These are phyloP conservation scores for Luscinia megarhynchos DNA, from an alignment of 2,797 vertebrate genomes.

Conservation along the genomic window DNA sequence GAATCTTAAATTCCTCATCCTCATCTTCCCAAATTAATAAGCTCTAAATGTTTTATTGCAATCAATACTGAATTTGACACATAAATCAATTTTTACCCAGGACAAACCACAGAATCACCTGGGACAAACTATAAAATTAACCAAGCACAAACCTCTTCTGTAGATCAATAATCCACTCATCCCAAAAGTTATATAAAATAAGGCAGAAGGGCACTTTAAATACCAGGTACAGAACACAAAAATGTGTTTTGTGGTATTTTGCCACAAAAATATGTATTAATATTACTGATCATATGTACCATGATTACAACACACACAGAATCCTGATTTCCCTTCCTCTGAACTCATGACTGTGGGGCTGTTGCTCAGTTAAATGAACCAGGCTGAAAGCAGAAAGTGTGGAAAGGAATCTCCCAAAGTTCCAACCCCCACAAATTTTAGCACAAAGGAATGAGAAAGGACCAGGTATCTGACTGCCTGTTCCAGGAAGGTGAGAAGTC, in stretches of 20 bases:
- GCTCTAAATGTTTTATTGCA: not conserved
- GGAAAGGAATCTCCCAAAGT: not conserved
- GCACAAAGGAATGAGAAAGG: not conserved
- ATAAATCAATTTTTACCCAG: not conserved
- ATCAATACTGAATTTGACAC: constrained; percentile 8
- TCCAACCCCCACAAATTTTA: not conserved
- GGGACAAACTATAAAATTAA: constrained; percentile 21
- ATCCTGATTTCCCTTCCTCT: not conserved
- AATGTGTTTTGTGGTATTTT: not conserved
- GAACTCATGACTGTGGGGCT: not conserved
- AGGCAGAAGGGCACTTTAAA: not conserved
- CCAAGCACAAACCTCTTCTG: not conserved
- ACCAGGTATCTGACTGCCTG: not conserved
- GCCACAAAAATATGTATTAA: not conserved
- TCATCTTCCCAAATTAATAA: not conserved
- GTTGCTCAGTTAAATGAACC: not conserved
- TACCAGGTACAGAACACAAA: not conserved
- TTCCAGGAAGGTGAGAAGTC: not conserved
- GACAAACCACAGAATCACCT: not conserved
- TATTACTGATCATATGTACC: not conserved
- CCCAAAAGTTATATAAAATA: not conserved
- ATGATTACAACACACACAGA: rapidly evolving
- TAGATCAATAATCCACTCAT: not conserved
- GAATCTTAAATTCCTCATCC: not conserved
- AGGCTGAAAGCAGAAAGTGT: not conserved